A percentile compares a stretch with the other conserved stretches of the same genome.
These are phyloP conservation scores for Mycetomoellerius zeteki DNA, from an alignment of 1,140 invertebrate species.

Conservation along the genomic window DNA sequence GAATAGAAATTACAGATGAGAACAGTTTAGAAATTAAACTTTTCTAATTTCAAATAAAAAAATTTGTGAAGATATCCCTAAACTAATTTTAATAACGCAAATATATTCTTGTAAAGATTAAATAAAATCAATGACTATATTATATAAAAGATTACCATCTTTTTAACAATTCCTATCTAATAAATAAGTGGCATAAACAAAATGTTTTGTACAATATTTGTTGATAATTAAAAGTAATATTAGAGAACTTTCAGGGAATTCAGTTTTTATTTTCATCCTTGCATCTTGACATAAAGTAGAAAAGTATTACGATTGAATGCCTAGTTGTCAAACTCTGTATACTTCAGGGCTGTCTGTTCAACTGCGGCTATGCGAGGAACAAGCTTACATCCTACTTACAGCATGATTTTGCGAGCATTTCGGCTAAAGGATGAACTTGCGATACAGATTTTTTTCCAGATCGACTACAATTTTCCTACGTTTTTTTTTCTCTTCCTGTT, in stretches of 20 bases:
- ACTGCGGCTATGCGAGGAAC: constrained; percentile 30
- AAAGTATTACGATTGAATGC: constrained; percentile 55
- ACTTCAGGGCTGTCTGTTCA: constrained; percentile 42
- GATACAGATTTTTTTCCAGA: constrained; percentile 39
- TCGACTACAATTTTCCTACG: constrained; percentile 20
- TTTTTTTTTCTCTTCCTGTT: neutral
- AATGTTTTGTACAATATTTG: neutral
- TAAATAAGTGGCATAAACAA: neutral
- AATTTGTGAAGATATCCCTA: neutral
- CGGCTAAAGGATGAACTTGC: constrained; percentile 33
- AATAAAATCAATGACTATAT: neutral
- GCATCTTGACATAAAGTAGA: constrained; percentile 58
- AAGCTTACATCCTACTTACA: constrained; percentile 55
- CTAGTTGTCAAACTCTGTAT: constrained; percentile 48
- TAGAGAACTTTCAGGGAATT: constrained; percentile 23
- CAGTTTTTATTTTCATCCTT: constrained; percentile 56
- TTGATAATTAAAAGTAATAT: constrained; percentile 25
- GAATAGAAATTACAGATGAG: neutral
- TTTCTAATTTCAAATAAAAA: neutral
- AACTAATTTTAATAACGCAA: neutral
- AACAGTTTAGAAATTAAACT: neutral
- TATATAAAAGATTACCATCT: neutral
- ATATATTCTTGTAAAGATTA: neutral
- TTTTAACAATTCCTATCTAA: constrained; percentile 15
- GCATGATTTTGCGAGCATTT: constrained; percentile 35